Base-by-base conservation (phyloP, 2,113 vertebrate genomes). In the Notothenia rossii region DNA sequence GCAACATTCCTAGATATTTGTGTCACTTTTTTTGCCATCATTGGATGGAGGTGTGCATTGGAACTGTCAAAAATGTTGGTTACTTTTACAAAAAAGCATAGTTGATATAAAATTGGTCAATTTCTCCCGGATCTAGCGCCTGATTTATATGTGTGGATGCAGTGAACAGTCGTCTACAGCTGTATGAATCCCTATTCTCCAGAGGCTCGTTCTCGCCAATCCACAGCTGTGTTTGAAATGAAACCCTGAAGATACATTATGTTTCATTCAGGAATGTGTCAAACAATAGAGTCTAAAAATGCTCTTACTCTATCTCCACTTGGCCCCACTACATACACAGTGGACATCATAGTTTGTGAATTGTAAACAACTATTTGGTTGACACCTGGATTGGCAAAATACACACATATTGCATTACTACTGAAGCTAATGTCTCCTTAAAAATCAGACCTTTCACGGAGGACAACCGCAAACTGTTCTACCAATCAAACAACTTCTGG, bases 81-180 rank as follows among this genome's bases (percentile, higher is more conserved):
- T 22, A 48, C 53, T 43, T 61, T 75, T 79, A 13, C 25, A 59
- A 70, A 75, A 69, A 20, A 40, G 40, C 18, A 2, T 54, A 15
- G 58, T 54, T 29, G 50, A 61, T 33, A 48, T 69, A 22, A 64
- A 67, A 69, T 77, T 77, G 25, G 69, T 78, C 29, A n/a, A 62
- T 29, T 71, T 51, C 66, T 36, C 10, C 36, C 36, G 7, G 5
- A 40, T 40, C 36, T 7, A 40, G 36, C 36, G 7, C 36, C 36
- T 8, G 36, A 40, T 40, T 7, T 40, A 40, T 63, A 58, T 15
- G 17, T 81, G 74, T 68, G 61, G 71, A 58, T 60, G 75, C 63
- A 63, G 60, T 60, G 36, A 72, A 40, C 36, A 65, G 68, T 80
- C 46, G 66, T 50, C 22, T 62, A 12, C 20, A 62, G 46, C 17